A percentile compares a stretch with the other conserved stretches of the same genome.
phyloP scores from a whole-genome alignment of 2,888 invertebrate genomes.

The Ophioninae sp. region DNA sequence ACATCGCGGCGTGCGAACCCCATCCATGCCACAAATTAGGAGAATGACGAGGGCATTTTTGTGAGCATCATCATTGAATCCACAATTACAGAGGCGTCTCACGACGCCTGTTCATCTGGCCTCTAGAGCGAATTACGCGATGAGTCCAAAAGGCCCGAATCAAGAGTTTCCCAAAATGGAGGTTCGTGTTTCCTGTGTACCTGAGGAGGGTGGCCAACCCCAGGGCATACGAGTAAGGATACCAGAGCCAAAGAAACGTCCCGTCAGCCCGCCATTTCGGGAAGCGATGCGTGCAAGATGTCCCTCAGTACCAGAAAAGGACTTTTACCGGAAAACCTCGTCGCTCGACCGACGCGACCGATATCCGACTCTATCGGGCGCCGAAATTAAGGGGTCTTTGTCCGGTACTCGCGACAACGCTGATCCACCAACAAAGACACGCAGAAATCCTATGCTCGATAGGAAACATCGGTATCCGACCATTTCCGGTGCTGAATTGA shows the following conservation, averaged over 20 bases:
- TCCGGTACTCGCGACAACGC: slow-evolving; percentile 23
- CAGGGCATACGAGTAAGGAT: slow-evolving; percentile 77
- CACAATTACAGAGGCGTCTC: slow-evolving; percentile 72
- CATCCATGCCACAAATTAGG: too few relatives aligned
- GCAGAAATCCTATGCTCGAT: slow-evolving; percentile 76
- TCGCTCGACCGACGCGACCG: slow-evolving; percentile 77
- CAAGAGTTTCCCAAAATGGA: slow-evolving; percentile 76
- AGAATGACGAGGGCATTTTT: too few relatives aligned
- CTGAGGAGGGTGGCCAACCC: slow-evolving; percentile 75
- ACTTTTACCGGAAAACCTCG: slow-evolving; percentile 75
- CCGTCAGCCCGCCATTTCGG: slow-evolving; percentile 71
- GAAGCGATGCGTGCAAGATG: slow-evolving; percentile 71
- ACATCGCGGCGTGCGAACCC: too few relatives aligned
- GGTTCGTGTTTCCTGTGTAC: slow-evolving; percentile 77
- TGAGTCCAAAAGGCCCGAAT: slow-evolving; percentile 77
- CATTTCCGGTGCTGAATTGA: slow-evolving; percentile 77
- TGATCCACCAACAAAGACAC: slow-evolving; percentile 57
- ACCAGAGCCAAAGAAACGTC: slow-evolving; percentile 76
- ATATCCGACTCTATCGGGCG: slow-evolving; percentile 76
- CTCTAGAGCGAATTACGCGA: slow-evolving; percentile 64
- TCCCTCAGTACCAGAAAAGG: slow-evolving; percentile 77
- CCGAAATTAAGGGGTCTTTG: slow-evolving; percentile 73
- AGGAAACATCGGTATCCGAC: slow-evolving; percentile 76
- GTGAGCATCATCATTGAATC: slow-evolving; percentile 68
- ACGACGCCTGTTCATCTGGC: slow-evolving; percentile 69